phyloP scores from a whole-genome alignment of 2,797 vertebrate genomes.

The Enteromius argenteus region DNA sequence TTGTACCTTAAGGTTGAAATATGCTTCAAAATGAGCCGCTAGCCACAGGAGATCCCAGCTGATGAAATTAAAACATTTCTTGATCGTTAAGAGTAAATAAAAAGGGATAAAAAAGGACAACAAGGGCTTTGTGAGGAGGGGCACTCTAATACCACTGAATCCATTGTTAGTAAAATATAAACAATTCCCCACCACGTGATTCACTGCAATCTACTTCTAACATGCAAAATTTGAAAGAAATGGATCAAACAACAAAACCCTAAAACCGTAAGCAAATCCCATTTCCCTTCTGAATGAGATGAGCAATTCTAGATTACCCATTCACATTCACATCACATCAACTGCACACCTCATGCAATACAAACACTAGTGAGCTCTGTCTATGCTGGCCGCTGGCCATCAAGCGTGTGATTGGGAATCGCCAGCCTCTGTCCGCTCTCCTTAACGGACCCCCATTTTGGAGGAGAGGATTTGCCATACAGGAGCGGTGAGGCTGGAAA shows the following conservation, averaged over 20 bases:
- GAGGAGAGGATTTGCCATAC: slow-evolving; percentile 43
- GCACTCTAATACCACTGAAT: slow-evolving; percentile 15
- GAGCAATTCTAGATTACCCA: slow-evolving; percentile 33
- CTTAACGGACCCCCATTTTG: slow-evolving; percentile 49
- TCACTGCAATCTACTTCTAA: slow-evolving; percentile 7
- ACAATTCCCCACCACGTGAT: neutral
- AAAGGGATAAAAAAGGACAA: neutral
- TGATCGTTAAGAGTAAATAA: neutral
- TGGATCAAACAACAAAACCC: neutral
- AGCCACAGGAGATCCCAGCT: slow-evolving; percentile 59
- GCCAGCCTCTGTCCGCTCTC: slow-evolving; percentile 39
- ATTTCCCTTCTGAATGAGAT: slow-evolving; percentile 17
- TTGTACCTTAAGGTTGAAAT: slow-evolving; percentile 66
- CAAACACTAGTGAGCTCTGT: slow-evolving; percentile 34
- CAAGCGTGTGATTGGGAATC: slow-evolving; percentile 57
- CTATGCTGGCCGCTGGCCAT: slow-evolving; percentile 42
- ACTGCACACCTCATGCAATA: slow-evolving; percentile 36
- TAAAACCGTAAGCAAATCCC: slow-evolving; percentile 31
- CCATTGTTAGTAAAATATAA: slow-evolving; percentile 22
- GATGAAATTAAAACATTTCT: slow-evolving; percentile 45
- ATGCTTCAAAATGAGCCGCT: slow-evolving; percentile 44
- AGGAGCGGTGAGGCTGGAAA: slow-evolving; percentile 49
- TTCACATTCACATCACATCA: slow-evolving; percentile 52
- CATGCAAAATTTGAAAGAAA: slow-evolving; percentile 13
- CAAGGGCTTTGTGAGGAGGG: neutral